Evolutionary conservation across 2,888 invertebrate genomes (phyloP).

Genomic region (Luffia ferchaultella): DNA sequence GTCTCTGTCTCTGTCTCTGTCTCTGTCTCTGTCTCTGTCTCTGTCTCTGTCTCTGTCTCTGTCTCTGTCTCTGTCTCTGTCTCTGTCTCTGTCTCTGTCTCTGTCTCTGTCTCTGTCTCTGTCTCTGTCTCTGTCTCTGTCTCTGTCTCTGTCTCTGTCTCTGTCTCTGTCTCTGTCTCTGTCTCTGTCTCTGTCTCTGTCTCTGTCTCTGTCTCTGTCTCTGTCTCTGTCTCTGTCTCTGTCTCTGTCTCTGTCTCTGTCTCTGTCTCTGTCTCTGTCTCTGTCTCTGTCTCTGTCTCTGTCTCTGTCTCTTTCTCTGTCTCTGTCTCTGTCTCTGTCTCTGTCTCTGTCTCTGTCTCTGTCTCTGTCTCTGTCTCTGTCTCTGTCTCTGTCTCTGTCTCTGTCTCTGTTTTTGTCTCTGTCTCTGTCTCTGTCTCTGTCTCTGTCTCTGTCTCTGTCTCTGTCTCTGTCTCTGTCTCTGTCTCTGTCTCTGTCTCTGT

Average conservation of each 20-base stretch:
- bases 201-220: not conserved
- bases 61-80: too few relatives aligned
- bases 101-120: not conserved
- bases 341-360: not conserved
- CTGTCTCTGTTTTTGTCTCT: too few relatives aligned
- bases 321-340: not conserved
- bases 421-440: not conserved
- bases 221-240: not conserved
- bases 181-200: not conserved
- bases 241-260: not conserved
- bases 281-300: not conserved
- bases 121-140: not conserved
- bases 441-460: not conserved
- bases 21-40: too few relatives aligned
- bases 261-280: not conserved
- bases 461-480: not conserved
- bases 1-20: too few relatives aligned
- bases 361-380: not conserved
- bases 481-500: not conserved
- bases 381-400: not conserved
- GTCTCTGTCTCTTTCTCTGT: not conserved
- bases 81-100: not conserved
- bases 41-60: too few relatives aligned
- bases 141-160: not conserved
- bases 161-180: not conserved